These are phyloP conservation scores for Tethya wilhelma DNA, from an alignment of 37 sponge, comb jelly and placozoan genomes.

Conservation along the genomic window DNA sequence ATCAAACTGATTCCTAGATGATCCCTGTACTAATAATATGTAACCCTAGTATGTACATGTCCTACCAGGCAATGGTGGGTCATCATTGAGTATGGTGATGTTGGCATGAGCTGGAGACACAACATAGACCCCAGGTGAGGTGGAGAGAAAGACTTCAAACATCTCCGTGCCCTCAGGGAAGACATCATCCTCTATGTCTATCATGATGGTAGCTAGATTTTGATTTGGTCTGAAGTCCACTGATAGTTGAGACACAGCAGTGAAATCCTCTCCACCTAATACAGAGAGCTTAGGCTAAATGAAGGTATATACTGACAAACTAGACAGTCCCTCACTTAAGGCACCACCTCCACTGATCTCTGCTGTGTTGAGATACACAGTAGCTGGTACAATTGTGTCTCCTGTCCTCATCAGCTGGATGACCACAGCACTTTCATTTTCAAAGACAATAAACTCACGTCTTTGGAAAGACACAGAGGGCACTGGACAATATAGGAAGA, in stretches of 20 bases:
- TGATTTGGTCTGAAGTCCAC: too few relatives aligned
- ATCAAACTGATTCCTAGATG: too few relatives aligned
- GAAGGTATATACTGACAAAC: too few relatives aligned
- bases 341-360: neutral
- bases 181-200: neutral
- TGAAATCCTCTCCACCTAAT: neutral
- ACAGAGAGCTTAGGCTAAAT: too few relatives aligned
- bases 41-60: too few relatives aligned
- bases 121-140: neutral
- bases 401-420: neutral
- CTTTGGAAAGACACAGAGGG: neutral
- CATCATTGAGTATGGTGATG: constrained; percentile 3
- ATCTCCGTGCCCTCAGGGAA: neutral
- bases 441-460: neutral
- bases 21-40: too few relatives aligned
- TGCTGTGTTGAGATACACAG: neutral
- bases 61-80: constrained; percentile 1
- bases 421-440: neutral
- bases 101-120: neutral
- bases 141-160: constrained; percentile 2
- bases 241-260: neutral
- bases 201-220: neutral
- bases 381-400: neutral
- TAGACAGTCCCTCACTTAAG: too few relatives aligned
- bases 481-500: neutral